Base-by-base conservation (phyloP, 2,888 invertebrate genomes). In the Plebejus argus region DNA sequence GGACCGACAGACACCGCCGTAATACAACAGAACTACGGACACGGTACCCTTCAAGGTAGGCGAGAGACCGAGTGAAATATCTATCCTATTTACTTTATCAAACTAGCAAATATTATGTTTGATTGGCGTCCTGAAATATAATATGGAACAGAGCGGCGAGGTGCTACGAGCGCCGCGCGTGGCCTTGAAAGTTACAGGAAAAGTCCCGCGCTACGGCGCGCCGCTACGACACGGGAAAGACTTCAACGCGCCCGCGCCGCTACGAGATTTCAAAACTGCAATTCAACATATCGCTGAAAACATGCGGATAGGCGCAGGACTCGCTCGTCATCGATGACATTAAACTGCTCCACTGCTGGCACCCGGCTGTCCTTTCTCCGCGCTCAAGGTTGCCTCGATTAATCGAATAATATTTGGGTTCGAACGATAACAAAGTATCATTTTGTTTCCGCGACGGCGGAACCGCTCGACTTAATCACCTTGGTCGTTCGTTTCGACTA, bases 211-310 rank as follows among this genome's bases (percentile, higher is more conserved):
- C 66, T 66, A 66, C 66, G 66, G 76, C 74, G 75, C 15, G 56
- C 33, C 76, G 77, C 39, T 61, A 76, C 78, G 78, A 83, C 88
- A 84, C 89, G 89, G 86, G 89, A 92, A 91, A 92, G 91, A 93
- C 85, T 84, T 91, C 88, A 91, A 93, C 93, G 92, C 81, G 85
- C 82, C 76, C 18, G 82, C 81, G 80, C 78, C 78, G 78, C 72
- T 72, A 72, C 72, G 72, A 45, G 20, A 20, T 45, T 23, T 72
- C 20, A 23, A 71, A 45, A 39, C 20, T 71, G 71, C 39, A 35
- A 66, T n/a, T n/a, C 12, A 66, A 6, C 53, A 28, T 66, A 15
- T 15, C 28, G 15, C 28, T 18, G 66, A 66, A 61, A 66, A 66
- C 28, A 28, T 53, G 5, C 53, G 18, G 6, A 28, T 5, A 66